Percentiles rank a stretch among this genome's conserved stretches.
These are phyloP conservation scores for Coenonympha glycerion DNA, from an alignment of 2,888 invertebrate genomes.

Conservation along the genomic window DNA sequence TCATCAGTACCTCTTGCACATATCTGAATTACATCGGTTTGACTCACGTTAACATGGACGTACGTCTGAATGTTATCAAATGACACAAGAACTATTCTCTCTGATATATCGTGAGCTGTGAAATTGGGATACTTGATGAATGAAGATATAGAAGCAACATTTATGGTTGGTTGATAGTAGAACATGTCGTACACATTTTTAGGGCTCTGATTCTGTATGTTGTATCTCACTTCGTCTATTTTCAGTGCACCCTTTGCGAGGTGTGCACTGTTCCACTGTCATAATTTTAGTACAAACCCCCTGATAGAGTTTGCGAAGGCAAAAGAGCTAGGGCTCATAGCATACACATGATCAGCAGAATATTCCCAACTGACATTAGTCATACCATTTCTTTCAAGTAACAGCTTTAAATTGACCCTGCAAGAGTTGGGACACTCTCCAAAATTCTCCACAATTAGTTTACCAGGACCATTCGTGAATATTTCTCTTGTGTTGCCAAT, in stretches of 20 bases:
- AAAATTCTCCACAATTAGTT: constrained; percentile 81
- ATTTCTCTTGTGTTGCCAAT: constrained; percentile 75
- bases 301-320: constrained; percentile 77
- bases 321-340: constrained; percentile 83
- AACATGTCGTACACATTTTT: constrained; percentile 63
- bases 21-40: constrained; percentile 84
- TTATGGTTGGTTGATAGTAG: constrained; percentile 53
- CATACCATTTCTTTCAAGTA: constrained; percentile 72
- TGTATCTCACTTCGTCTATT: constrained; percentile 61
- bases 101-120: constrained; percentile 78
- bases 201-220: constrained; percentile 64
- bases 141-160: constrained; percentile 60
- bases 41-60: constrained; percentile 83
- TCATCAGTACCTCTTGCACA: constrained; percentile 70
- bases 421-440: constrained; percentile 83
- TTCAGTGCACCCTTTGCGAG: constrained; percentile 67
- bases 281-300: constrained; percentile 88
- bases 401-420: constrained; percentile 77
- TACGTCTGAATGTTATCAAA: constrained; percentile 84
- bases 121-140: constrained; percentile 67
- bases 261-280: constrained; percentile 83
- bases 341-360: constrained; percentile 79
- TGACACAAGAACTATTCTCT: constrained; percentile 85
- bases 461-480: constrained; percentile 77
- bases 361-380: constrained; percentile 78